Base-by-base conservation (phyloP, 2,888 invertebrate genomes). In the Hymenopus coronatus region DNA sequence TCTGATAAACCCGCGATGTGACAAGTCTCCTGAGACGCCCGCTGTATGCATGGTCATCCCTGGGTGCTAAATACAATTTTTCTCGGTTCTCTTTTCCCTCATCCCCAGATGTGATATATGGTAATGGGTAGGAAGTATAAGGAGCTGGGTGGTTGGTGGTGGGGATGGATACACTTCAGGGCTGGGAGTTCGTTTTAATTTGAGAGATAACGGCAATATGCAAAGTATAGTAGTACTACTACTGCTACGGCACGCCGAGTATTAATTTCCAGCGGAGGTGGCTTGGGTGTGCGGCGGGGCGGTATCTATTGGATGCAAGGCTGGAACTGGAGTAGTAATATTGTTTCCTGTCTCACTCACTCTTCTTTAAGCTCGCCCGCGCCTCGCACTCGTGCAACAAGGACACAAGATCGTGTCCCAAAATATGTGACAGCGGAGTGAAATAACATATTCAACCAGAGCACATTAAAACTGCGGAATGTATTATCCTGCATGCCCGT, bases 111-210 rank as follows among this genome's bases (percentile, higher is more conserved):
- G 86, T 90, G 90, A 90, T 90, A 89, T 89, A 90, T 90, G 90
- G 89, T 90, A 90, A 90, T 90, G 90, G 89, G 83, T 89, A 89
- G 88, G 88, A 89, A 89, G 88, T 89, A 87, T 88, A 90, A 88
- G 90, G 87, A 88, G 89, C 88, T 88, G 88, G 84, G 89, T 84
- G n/a, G 40, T 40, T n/a, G 84, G 84, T 2, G 83, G 27, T 25
- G 83, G 89, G 84, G 84, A 87, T 30, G 87, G 85, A 84, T 83
- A 54, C 87, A 89, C 84, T 87, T 83, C 86, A 88, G 89, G 86
- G 87, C 82, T 87, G 40, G 30, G 83, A 85, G 89, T 90, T 90
- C 90, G 89, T 89, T 90, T 90, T 90, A 90, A 90, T 90, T 90
- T 90, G 85, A 85, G 88, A 89, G 89, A 89, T 89, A 89, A 89